Evolutionary conservation across 2,113 vertebrate species (phyloP).

Genomic region (Phoxinus phoxinus): DNA sequence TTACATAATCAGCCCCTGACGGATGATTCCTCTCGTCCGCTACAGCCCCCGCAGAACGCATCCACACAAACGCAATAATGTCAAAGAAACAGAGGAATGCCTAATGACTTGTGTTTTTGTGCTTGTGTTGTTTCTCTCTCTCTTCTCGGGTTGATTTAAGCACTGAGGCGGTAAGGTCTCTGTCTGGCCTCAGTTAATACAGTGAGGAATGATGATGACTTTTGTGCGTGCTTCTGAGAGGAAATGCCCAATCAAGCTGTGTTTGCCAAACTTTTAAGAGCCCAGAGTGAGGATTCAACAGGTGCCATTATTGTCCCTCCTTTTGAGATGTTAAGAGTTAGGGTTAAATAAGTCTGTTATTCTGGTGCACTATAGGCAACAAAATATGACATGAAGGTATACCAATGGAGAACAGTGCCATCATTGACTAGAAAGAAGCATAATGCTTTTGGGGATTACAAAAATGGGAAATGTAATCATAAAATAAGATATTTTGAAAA

Average conservation of each 20-base stretch:
- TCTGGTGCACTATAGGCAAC: neutral
- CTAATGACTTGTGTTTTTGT: conserved; percentile 59
- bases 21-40: conserved; percentile 53
- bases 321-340: neutral
- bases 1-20: conserved; percentile 64
- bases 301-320: neutral
- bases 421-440: too few species aligned
- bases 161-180: conserved; percentile 20
- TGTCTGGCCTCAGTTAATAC: conserved; percentile 35
- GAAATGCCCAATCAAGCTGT: conserved; percentile 12
- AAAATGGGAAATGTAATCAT: neutral
- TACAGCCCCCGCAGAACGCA: conserved; percentile 51
- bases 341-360: neutral
- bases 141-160: conserved; percentile 27
- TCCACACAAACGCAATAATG: conserved; percentile 57
- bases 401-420: neutral
- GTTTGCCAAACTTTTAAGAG: conserved; percentile 14
- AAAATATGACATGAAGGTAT: neutral
- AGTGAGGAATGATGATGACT: conserved; percentile 38
- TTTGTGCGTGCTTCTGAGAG: conserved; percentile 24
- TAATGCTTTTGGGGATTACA: neutral
- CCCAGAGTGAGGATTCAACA: neutral
- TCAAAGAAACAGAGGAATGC: conserved; percentile 48
- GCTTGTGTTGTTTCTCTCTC: conserved; percentile 33
- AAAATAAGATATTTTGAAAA: neutral